Conservation (phyloP, 2,888 invertebrate genomes). For the Microlaimidae sp. region DNA sequence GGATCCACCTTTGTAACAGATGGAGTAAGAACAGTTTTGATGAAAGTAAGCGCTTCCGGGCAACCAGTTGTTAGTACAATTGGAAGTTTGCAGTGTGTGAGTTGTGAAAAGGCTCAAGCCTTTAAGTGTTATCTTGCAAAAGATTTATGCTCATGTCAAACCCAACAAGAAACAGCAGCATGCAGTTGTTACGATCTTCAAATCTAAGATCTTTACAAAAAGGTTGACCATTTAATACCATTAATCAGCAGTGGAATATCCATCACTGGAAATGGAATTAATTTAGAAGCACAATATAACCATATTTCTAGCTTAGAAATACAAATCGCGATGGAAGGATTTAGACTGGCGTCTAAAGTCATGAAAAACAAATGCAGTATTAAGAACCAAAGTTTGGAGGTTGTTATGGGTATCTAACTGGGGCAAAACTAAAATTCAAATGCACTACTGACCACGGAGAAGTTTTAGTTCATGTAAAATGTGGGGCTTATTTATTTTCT, state of each 20-base stretch:
- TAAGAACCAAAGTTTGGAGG: too few species aligned
- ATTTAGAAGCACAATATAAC: not conserved
- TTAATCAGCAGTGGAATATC: not conserved
- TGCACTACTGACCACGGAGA: constrained; percentile 9
- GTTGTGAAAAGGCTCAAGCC: not conserved
- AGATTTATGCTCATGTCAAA: constrained; percentile 11
- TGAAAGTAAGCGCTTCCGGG: not conserved
- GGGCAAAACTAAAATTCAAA: constrained; percentile 5
- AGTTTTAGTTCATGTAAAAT: not conserved
- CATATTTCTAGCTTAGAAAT: not conserved
- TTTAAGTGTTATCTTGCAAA: not conserved
- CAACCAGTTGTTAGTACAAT: not conserved
- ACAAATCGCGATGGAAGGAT: not conserved
- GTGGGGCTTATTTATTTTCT: not conserved
- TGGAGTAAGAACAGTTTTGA: not conserved
- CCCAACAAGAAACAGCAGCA: not conserved
- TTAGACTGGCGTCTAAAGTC: not conserved
- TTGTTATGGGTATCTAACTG: too few species aligned
- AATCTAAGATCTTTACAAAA: not conserved
- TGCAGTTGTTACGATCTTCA: not conserved
- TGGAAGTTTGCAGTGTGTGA: not conserved
- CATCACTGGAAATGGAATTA: not conserved
- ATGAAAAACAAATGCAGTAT: not conserved
- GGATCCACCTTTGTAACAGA: constrained; percentile 7
- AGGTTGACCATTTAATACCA: not conserved